Evolutionary conservation across 2,888 invertebrate species (phyloP).

Genomic region (Malachius bipustulatus): DNA sequence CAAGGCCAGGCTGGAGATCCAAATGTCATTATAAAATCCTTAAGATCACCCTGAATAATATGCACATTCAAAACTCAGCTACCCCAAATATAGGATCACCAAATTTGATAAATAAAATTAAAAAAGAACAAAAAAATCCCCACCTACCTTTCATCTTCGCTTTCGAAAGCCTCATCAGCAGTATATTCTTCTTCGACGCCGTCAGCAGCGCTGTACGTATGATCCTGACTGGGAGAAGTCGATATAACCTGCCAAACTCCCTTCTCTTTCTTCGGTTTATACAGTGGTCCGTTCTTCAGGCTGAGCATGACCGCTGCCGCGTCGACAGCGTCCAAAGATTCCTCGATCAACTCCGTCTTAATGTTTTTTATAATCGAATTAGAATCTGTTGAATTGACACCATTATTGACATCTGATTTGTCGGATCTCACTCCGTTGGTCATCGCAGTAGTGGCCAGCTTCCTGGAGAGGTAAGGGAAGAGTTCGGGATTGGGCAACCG

Average conservation of each 20-base stretch:
- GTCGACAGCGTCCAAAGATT: slow-evolving; percentile 62
- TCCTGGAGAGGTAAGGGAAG: slow-evolving; percentile 72
- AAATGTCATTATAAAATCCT: too few relatives aligned
- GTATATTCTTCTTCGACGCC: slow-evolving; percentile 34
- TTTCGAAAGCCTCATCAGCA: slow-evolving; percentile 47
- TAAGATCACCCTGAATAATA: too few relatives aligned
- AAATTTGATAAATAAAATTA: too few relatives aligned
- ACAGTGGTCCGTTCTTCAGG: slow-evolving; percentile 69
- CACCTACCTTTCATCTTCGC: slow-evolving; percentile 43
- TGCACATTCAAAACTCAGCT: too few relatives aligned
- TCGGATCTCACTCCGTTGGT: too few relatives aligned
- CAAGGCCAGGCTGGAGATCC: too few relatives aligned
- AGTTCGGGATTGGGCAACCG: slow-evolving; percentile 62
- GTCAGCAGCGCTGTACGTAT: slow-evolving; percentile 70
- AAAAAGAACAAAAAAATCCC: too few relatives aligned
- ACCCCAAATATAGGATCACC: too few relatives aligned
- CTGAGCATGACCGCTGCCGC: slow-evolving; percentile 82
- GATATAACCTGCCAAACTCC: slow-evolving; percentile 55
- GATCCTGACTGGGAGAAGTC: slow-evolving; percentile 83
- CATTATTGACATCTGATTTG: background rate
- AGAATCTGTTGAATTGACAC: slow-evolving; percentile 21
- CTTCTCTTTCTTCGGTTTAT: slow-evolving; percentile 23
- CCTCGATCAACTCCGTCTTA: slow-evolving; percentile 32
- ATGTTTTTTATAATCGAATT: slow-evolving; percentile 27
- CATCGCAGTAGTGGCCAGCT: slow-evolving; percentile 42